phyloP scores from a whole-genome alignment of 2,888 invertebrate species.

The Cinara cedri region DNA sequence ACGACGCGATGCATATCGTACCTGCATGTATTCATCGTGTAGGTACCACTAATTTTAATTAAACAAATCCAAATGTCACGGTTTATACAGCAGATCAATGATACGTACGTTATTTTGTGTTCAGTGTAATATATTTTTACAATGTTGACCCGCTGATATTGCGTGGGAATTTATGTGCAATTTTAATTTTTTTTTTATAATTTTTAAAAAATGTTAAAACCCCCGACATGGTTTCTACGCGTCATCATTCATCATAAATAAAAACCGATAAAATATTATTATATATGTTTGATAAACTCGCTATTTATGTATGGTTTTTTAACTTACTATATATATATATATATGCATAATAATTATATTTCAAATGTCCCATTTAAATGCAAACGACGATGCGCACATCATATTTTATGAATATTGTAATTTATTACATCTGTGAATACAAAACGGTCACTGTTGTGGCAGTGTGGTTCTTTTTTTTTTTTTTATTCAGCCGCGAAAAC shows the following conservation, averaged over 20 bases:
- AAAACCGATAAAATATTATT: not conserved
- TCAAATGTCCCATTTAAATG: slow-evolving; percentile 18
- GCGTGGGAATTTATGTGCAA: too few species aligned
- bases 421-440: not conserved
- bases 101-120: too few species aligned
- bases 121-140: not conserved
- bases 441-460: not conserved
- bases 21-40: not conserved
- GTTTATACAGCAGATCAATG: too few species aligned
- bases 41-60: not conserved
- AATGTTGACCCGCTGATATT: not conserved
- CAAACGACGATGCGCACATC: slow-evolving; percentile 3
- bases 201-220: not conserved
- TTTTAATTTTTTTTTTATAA: not conserved
- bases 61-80: not conserved
- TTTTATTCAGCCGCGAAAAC: not conserved
- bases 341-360: too few species aligned
- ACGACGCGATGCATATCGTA: not conserved
- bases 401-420: slow-evolving; percentile 24
- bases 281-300: slow-evolving; percentile 1
- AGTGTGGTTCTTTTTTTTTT: not conserved
- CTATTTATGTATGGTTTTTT: slow-evolving; percentile 3
- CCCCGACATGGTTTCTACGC: not conserved
- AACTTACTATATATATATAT: not conserved
- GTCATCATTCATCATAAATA: not conserved